Base-by-base conservation (phyloP, 2,113 vertebrate species). In the Heterochromis multidens region DNA sequence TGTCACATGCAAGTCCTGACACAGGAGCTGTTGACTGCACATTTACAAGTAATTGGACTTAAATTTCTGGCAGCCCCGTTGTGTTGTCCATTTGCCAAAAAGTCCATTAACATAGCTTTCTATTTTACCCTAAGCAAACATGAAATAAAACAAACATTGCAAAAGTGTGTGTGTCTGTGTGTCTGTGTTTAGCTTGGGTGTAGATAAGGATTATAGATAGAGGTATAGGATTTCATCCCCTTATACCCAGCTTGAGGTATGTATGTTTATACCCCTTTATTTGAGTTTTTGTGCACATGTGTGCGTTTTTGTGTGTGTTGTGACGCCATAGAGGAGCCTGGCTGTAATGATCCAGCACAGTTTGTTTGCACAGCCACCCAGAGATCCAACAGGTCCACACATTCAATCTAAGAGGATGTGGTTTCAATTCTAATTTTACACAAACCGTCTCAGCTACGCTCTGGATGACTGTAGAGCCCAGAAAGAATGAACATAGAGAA, bases 321-420 rank as follows among this genome's bases (percentile, higher is more conserved):
- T 4, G 29, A 63, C 6, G 35, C 19, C 1, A 3, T 37, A 27
- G 76, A 58, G 56, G 76, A 74, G 46, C 59, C 62, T 13, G 59
- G 81, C 87, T 86, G 84, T 90, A 88, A 91, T 88, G 84, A 83
- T 77, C 67, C 65, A n/a, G 84, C 82, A 92, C 49, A 46, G 87
- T 91, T 93, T 93, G 88, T 93, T 93, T 93, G 88, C 72, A 84
- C 70, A 93, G 87, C 86, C 88, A 93, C 91, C 88, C 91, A 86
- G 79, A 89, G 87, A 78, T 82, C 81, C 85, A 78, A 83, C 49
- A 93, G 85, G 77, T 89, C 81, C 79, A 81, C 81, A 91, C 85
- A 94, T 93, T 86, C 85, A 91, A 94, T 95, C 92, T 92, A 56
- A 80, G 84, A 86, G 90, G 92, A 93, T 92, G 92, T 92, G 91